These are phyloP conservation scores for Clivina fossor DNA, from an alignment of 2,888 invertebrate genomes.

Conservation along the genomic window DNA sequence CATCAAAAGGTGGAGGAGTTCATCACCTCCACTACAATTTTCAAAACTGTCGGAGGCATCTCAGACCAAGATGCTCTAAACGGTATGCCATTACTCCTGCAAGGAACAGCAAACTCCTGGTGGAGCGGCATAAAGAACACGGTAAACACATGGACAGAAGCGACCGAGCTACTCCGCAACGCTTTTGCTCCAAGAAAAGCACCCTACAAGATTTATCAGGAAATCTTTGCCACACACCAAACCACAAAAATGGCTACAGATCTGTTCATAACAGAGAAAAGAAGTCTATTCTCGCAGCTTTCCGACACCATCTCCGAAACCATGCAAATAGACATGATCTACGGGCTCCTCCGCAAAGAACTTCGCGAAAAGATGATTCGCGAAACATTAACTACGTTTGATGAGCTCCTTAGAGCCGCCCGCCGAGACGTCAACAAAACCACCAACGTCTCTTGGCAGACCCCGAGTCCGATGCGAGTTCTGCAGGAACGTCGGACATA, in stretches of 20 bases:
- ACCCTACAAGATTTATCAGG: conserved; percentile 36
- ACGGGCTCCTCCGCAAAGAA: conserved; percentile 15
- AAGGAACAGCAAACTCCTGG: conserved; percentile 32
- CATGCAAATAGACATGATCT: conserved; percentile 20
- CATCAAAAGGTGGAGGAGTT: conserved; percentile 34
- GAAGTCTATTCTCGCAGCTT: conserved; percentile 17
- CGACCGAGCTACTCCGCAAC: conserved; percentile 25
- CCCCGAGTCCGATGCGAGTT: not conserved
- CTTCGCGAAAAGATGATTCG: conserved; percentile 8
- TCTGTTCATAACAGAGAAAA: conserved; percentile 12
- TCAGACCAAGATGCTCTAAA: conserved; percentile 35
- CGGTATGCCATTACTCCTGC: conserved; percentile 35
- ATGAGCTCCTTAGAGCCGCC: conserved; percentile 8
- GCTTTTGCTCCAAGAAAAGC: conserved; percentile 37
- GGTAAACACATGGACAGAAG: conserved; percentile 33
- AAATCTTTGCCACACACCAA: conserved; percentile 35
- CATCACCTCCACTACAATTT: conserved; percentile 28
- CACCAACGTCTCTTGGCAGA: conserved; percentile 8
- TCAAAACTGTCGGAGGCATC: conserved; percentile 24
- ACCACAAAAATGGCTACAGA: conserved; percentile 17
- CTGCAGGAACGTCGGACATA: too few relatives aligned
- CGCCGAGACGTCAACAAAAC: too few relatives aligned
- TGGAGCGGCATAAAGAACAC: conserved; percentile 34
- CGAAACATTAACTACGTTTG: conserved; percentile 2
- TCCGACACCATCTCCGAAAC: not conserved